A percentile compares a stretch with the other conserved stretches of the same genome.
Evolutionary conservation across 2,113 vertebrate genomes (phyloP).

Genomic region (Cyphomyrus plagiostoma): DNA sequence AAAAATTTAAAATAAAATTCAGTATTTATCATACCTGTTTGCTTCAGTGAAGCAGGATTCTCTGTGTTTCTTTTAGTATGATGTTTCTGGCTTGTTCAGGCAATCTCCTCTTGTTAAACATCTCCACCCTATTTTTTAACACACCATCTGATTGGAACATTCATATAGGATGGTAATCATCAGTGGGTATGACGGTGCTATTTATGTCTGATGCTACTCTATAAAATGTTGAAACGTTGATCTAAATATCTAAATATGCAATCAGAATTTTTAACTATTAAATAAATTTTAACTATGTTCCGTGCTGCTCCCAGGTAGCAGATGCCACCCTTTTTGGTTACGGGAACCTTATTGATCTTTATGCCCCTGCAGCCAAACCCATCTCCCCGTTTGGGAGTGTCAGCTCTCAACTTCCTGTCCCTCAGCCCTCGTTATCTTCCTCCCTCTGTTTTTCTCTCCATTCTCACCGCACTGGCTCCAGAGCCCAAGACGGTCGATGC

Average conservation of each 20-base stretch:
- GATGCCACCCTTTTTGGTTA: neutral
- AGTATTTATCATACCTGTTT: neutral
- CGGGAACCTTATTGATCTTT: neutral
- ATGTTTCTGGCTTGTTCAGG: neutral
- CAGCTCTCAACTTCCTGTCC: neutral
- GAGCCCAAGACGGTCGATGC: constrained; percentile 54
- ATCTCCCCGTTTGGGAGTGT: neutral
- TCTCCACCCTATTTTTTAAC: neutral
- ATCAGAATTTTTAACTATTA: neutral
- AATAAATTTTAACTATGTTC: neutral
- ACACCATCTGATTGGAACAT: neutral
- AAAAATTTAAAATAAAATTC: neutral
- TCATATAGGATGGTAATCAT: neutral
- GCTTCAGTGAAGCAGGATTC: neutral
- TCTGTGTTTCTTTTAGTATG: neutral
- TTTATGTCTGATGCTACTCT: neutral
- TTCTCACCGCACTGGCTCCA: constrained; percentile 38
- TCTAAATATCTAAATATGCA: neutral
- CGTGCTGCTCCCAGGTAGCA: neutral
- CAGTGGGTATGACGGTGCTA: neutral
- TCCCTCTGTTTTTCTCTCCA: neutral
- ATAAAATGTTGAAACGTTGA: neutral
- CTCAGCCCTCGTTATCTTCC: neutral
- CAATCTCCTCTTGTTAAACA: neutral
- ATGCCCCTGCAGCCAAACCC: neutral